A percentile compares a stretch with the other conserved stretches of the same genome.
Evolutionary conservation across 2,113 vertebrate genomes (phyloP).

Genomic region (Conger conger): DNA sequence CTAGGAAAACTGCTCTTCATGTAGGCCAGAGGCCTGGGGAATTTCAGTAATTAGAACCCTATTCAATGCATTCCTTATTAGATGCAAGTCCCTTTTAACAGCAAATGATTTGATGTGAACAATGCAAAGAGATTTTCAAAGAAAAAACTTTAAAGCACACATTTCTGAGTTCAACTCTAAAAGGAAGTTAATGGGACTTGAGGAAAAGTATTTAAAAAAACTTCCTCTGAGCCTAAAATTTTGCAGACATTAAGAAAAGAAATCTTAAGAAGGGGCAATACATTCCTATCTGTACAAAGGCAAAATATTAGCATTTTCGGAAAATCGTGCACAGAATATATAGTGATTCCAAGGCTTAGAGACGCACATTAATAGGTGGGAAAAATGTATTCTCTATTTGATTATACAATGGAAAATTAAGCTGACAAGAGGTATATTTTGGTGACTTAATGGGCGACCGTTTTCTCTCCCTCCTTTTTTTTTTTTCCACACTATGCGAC

Average conservation of each 20-base stretch:
- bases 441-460: constrained; percentile 19
- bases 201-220: constrained; percentile 26
- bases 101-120: constrained; percentile 14
- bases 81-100: background rate
- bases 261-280: constrained; percentile 42
- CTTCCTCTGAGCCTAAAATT: constrained; percentile 43
- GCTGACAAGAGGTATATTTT: constrained; percentile 45
- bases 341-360: constrained; percentile 29
- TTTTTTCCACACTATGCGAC: constrained; percentile 36
- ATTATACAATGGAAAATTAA: constrained; percentile 36
- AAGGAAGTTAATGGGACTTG: constrained; percentile 49
- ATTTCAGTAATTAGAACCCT: background rate
- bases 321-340: constrained; percentile 37
- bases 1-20: background rate
- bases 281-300: constrained; percentile 38
- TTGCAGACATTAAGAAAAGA: constrained; percentile 41
- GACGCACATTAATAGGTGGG: constrained; percentile 41
- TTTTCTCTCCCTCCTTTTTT: constrained; percentile 27
- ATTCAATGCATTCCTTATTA: background rate
- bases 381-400: constrained; percentile 30
- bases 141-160: constrained; percentile 35
- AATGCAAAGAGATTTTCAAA: constrained; percentile 36
- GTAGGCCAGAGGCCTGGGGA: background rate
- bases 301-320: constrained; percentile 49
- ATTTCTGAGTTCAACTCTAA: constrained; percentile 40